Conservation (phyloP, 2,797 vertebrate genomes). For the Crypturellus tataupa region DNA sequence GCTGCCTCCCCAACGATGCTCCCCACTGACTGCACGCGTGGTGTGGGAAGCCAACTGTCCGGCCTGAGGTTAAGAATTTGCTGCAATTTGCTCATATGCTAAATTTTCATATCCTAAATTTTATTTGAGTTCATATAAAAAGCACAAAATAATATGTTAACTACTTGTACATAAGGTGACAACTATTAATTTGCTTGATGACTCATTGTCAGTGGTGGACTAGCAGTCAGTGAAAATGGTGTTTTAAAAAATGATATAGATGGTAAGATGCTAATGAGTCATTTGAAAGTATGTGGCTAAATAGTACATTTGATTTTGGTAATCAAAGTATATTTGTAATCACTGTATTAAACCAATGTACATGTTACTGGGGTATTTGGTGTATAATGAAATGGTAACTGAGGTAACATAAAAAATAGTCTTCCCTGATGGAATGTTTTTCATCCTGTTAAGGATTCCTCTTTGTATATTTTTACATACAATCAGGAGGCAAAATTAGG, state of each 20-base stretch:
- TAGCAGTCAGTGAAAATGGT: neutral
- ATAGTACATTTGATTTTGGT: neutral
- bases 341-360: neutral
- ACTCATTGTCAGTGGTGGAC: neutral
- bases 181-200: neutral
- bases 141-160: neutral
- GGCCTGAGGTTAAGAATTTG: accelerated
- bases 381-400: neutral
- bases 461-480: neutral
- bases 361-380: neutral
- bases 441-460: neutral
- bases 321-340: neutral
- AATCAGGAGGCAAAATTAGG: neutral
- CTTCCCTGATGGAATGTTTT: neutral
- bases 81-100: neutral
- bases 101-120: neutral
- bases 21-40: neutral
- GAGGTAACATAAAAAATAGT: neutral
- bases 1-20: neutral
- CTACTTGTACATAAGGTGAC: neutral
- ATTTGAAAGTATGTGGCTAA: neutral
- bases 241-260: neutral
- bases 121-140: neutral
- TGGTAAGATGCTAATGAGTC: neutral
- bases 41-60: neutral